Percentiles rank a stretch among this genome's conserved stretches.
These are phyloP conservation scores for Cynaeus angustus DNA, from an alignment of 2,888 invertebrate species.

Conservation along the genomic window DNA sequence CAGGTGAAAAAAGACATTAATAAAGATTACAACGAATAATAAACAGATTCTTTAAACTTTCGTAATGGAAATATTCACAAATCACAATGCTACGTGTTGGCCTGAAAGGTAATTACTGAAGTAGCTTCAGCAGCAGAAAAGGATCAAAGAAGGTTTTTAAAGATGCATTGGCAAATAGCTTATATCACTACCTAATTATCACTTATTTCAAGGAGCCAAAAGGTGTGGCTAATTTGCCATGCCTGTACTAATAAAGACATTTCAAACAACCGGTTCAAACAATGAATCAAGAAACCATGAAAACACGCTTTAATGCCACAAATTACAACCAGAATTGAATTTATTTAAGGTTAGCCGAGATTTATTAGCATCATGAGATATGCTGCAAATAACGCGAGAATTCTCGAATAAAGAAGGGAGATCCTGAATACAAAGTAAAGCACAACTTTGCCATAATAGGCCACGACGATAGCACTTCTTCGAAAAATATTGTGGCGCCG, in stretches of 20 bases:
- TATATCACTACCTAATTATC: too few species aligned
- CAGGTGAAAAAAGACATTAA: conserved; percentile 16
- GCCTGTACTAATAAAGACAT: conserved; percentile 7
- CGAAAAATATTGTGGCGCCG: conserved; percentile 33
- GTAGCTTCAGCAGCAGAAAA: too few species aligned
- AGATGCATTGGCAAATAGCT: too few species aligned
- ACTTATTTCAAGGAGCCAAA: too few species aligned
- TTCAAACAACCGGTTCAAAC: conserved; percentile 8
- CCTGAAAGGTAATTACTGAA: too few species aligned
- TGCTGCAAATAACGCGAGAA: not conserved
- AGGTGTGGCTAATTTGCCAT: not conserved
- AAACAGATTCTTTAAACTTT: conserved; percentile 5
- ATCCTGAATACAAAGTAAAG: conserved; percentile 5
- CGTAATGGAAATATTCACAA: not conserved
- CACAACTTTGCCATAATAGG: conserved; percentile 20
- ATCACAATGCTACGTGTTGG: too few species aligned
- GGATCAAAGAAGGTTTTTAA: too few species aligned
- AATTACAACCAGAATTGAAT: conserved; percentile 1
- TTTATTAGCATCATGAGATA: not conserved
- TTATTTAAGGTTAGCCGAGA: not conserved
- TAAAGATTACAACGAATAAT: conserved; percentile 27
- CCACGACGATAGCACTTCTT: conserved; percentile 3
- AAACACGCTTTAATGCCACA: not conserved
- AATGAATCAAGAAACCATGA: not conserved
- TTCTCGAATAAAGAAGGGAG: not conserved